Evolutionary conservation across 2,113 vertebrate species (phyloP).

Genomic region (Scomber scombrus): DNA sequence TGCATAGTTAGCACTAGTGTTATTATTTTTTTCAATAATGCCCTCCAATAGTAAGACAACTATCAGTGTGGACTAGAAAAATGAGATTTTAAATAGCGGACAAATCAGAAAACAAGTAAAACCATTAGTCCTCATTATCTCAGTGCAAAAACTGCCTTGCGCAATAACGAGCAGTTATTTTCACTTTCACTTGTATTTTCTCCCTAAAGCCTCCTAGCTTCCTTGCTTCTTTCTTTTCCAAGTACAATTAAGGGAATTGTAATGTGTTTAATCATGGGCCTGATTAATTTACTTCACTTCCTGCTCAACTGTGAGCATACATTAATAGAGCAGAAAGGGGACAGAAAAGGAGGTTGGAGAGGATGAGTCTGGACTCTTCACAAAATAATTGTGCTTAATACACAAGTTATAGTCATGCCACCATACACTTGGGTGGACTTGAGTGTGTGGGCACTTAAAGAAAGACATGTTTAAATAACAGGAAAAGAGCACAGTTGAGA

Average conservation of each 20-base stretch:
- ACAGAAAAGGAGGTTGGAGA: background rate
- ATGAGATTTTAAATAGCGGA: background rate
- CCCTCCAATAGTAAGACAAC: background rate
- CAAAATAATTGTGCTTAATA: conserved; percentile 22
- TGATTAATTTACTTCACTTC: conserved; percentile 27
- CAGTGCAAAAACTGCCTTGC: background rate
- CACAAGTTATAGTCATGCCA: conserved; percentile 21
- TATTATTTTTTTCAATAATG: background rate
- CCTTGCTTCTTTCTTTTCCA: background rate
- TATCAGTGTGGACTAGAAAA: too few species aligned
- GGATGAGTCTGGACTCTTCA: background rate
- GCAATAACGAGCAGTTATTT: background rate
- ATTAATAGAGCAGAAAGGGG: background rate
- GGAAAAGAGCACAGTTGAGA: conserved; percentile 44
- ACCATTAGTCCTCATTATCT: background rate
- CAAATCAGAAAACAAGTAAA: background rate
- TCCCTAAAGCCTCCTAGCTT: background rate
- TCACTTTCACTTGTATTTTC: background rate
- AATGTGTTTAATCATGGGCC: background rate
- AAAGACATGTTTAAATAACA: conserved; percentile 48
- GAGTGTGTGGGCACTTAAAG: conserved; percentile 51
- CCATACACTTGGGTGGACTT: conserved; percentile 12
- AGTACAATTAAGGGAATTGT: background rate
- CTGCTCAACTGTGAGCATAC: conserved; percentile 26
- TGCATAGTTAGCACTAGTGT: background rate